Base-by-base conservation (phyloP, 2,888 invertebrate species). In the Drosophila koepferae region DNA sequence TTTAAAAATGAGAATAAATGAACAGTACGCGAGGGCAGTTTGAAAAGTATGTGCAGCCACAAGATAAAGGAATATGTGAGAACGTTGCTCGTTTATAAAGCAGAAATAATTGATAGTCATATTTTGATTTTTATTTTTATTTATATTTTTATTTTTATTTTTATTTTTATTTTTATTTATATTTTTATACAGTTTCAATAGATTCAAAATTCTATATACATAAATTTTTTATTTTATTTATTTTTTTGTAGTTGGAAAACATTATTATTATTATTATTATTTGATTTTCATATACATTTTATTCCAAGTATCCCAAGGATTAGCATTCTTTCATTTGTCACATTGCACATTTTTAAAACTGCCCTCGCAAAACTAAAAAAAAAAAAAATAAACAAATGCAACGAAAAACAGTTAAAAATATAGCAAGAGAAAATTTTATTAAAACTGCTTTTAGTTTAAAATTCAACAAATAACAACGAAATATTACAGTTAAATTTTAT, bases 331-430 rank as follows among this genome's bases (percentile, higher is more conserved):
- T 3, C 6, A 16, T 8, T 31, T 10, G 10, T 49, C 6, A 31
- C 3, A 12, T 7, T 3, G 14, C 3, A 8, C 14, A 20, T 14
- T 51, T 20, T 51, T 51, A 4, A 51, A 20, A 36, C 36, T 0
- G 18, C 51, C 51, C 51, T 20, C 36, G 36, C 0, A 36, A 51
- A 14, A 20, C 51, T 8, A 71, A 68, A 23, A 51, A 28, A 40
- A 23, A 23, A 23, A 23, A 3, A 23, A 23, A 23, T 2, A 63
- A 56, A 18, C 20, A 44, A 41, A 59, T 53, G 64, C 87, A 85
- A 85, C 85, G 87, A 87, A 85, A 41, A 70, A 69, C 48, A 61
- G 61, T 51, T 8, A 31, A 20, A 34, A 20, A 14, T 41, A 53
- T 62, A 68, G 68, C 74, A 34, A 41, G 16, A 3, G 3, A 5